phyloP scores from a whole-genome alignment of 2,797 vertebrate species.

The Numenius phaeopus region DNA sequence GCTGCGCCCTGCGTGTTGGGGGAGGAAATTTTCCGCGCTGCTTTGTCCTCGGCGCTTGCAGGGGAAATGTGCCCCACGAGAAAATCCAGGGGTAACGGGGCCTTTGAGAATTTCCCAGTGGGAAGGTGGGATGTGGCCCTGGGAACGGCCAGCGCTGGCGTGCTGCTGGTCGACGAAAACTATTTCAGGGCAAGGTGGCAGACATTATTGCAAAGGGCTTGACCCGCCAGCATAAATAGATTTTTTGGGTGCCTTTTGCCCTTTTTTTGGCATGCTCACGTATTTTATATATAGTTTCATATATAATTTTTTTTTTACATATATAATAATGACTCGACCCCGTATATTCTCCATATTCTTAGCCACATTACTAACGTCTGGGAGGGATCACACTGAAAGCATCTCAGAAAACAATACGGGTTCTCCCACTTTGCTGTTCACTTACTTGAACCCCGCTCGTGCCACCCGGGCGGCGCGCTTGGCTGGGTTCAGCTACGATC shows the following conservation, averaged over 20 bases:
- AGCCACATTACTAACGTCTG: neutral
- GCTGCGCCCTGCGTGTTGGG: accelerated
- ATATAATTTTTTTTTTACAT: neutral
- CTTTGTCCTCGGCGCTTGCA: neutral
- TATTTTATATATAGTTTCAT: neutral
- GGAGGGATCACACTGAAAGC: neutral
- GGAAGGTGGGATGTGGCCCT: neutral
- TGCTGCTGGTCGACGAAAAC: neutral
- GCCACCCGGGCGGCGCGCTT: neutral
- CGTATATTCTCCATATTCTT: neutral
- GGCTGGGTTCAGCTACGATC: neutral
- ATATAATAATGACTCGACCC: neutral
- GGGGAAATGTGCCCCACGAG: neutral
- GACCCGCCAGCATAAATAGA: neutral
- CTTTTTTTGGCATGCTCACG: neutral
- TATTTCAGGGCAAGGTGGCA: neutral
- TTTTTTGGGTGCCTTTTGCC: neutral
- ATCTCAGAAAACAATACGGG: neutral
- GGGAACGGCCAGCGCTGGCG: accelerated
- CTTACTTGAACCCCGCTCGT: neutral
- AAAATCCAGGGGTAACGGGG: neutral
- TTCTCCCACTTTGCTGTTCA: neutral
- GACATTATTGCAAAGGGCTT: neutral
- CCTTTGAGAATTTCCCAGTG: accelerated
- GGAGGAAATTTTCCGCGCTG: neutral